These are phyloP conservation scores for Marmota flaviventris DNA, from an alignment of 2,113 vertebrate genomes.

Conservation along the genomic window DNA sequence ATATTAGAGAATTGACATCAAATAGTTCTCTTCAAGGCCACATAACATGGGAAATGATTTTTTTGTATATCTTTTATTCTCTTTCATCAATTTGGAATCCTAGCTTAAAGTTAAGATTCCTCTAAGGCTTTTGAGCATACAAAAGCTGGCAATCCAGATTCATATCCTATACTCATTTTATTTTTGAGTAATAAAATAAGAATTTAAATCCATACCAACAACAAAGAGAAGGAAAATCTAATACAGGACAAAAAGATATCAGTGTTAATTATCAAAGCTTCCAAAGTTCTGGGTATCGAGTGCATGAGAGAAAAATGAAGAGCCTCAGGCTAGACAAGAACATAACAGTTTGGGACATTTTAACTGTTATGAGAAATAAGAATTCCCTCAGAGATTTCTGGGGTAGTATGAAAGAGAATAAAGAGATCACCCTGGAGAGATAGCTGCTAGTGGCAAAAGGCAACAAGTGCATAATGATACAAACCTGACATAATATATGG, in stretches of 20 bases:
- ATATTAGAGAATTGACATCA: neutral
- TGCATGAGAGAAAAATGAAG: fast-evolving
- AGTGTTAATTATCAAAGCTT: neutral
- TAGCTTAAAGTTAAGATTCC: neutral
- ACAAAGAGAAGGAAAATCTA: constrained; percentile 13
- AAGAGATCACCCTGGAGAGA: neutral
- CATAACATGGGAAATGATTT: neutral
- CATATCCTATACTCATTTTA: neutral
- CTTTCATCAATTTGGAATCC: neutral
- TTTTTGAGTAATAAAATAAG: constrained; percentile 33
- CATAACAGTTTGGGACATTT: neutral
- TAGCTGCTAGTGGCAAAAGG: neutral
- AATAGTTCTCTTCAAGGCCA: constrained; percentile 26
- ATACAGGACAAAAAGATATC: neutral
- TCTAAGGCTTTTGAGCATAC: neutral
- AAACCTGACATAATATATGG: neutral
- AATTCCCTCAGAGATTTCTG: neutral
- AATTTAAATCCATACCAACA: neutral
- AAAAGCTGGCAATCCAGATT: neutral
- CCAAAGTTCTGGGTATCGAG: neutral
- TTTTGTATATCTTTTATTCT: neutral
- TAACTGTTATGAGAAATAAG: neutral
- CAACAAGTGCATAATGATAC: neutral
- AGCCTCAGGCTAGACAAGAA: neutral
- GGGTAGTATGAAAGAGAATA: neutral